Conservation (phyloP, 2,888 invertebrate genomes). For the Spilarctia lutea region DNA sequence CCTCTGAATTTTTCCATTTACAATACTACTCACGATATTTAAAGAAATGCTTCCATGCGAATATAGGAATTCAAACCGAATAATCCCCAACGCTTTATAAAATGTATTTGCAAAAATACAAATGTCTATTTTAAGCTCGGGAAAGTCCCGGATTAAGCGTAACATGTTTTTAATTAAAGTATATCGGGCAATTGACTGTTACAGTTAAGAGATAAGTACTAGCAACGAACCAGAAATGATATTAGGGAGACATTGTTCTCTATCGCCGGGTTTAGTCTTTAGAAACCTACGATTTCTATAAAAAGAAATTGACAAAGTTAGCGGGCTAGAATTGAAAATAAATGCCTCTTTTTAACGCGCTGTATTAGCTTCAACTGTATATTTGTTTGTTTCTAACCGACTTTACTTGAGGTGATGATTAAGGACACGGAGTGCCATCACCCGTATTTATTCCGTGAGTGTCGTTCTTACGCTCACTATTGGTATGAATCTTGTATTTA, state of each 20-base stretch:
- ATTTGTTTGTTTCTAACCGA: no score
- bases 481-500: no score
- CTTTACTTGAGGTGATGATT: no score
- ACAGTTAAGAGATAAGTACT: conserved; percentile 4
- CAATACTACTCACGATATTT: not conserved
- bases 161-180: conserved; percentile 2
- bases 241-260: not conserved
- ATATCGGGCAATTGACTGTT: not conserved
- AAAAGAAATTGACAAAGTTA: not conserved
- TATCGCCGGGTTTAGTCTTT: not conserved
- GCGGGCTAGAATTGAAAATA: no score
- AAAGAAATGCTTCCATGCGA: not conserved
- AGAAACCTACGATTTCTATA: not conserved
- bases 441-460: no score
- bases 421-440: no score
- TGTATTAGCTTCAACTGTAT: no score
- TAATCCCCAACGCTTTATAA: not conserved
- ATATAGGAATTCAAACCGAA: not conserved
- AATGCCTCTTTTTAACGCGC: no score
- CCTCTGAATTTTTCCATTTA: not conserved
- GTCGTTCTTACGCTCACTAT: no score
- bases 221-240: not conserved
- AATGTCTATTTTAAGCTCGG: not conserved
- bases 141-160: not conserved
- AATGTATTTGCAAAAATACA: not conserved